These are phyloP conservation scores for Lasiommata megera DNA, from an alignment of 2,888 invertebrate genomes.

Conservation along the genomic window DNA sequence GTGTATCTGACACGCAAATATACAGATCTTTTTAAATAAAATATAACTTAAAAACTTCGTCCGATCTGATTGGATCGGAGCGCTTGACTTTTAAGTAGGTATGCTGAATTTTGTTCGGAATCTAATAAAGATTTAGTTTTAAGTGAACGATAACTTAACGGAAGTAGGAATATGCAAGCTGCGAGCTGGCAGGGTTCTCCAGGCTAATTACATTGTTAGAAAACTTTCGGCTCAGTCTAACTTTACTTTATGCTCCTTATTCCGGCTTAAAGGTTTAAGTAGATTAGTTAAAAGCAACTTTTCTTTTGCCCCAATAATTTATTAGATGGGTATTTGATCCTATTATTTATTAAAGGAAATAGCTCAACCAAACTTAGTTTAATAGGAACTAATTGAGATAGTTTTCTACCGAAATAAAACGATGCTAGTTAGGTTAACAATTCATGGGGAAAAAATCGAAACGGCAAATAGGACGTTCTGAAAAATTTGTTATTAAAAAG, in stretches of 20 bases:
- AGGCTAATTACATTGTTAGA: conserved; percentile 26
- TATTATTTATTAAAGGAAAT: no score
- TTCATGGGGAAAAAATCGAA: no score
- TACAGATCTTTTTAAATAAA: no score
- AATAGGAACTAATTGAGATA: no score
- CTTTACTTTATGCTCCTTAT: conserved; percentile 13
- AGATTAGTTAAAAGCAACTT: conserved; percentile 11
- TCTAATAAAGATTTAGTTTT: conserved; percentile 21
- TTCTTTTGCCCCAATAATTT: background rate
- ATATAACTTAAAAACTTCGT: background rate
- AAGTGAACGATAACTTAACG: conserved; percentile 17
- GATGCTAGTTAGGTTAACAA: no score
- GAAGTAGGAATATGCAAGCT: conserved; percentile 20
- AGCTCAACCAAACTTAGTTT: no score
- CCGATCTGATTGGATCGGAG: background rate
- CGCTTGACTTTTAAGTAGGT: background rate
- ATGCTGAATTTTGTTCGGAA: conserved; percentile 13
- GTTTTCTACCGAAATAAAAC: no score
- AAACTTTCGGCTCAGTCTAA: conserved; percentile 11
- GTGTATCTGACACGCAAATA: no score
- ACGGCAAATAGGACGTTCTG: no score
- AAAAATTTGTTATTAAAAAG: no score
- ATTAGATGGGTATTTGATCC: background rate
- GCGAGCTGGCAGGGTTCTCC: conserved; percentile 20
- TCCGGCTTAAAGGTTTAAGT: conserved; percentile 7